Evolutionary conservation across 2,888 invertebrate species (phyloP), one percentile per base, ranked within the genome.

Genomic region (Chalcis sispes): DNA sequence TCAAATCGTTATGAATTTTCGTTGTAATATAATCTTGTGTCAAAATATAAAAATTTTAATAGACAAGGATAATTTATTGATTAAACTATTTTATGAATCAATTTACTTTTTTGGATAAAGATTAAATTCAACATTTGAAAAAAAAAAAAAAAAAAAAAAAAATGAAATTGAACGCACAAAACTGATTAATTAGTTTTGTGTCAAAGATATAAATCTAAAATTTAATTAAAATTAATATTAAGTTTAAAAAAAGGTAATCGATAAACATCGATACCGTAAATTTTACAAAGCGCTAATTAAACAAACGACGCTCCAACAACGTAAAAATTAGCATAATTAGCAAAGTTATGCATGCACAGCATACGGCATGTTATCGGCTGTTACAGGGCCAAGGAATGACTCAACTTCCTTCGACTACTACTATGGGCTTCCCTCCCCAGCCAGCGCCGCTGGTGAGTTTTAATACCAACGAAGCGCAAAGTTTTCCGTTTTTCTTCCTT

Each of bases 311-410:
- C 62, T 67, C 56, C 71, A 64, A 52, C 50, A 52, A 61, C 69
- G 40, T 62, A 7, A 50, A 13, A 67, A 73, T 54, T 54, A 1
- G 77, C 72, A 64, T 72, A 72, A 64, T 65, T 72, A 70, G 78
- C 83, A 83, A 83, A 86, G 83, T 84, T 81, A 87, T 84, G 87
- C 87, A 86, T 87, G 88, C 86, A 84, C 82, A 84, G 86, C 87
- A 84, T 84, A 84, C 80, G 84, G 85, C 85, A 85, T 85, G 86
- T 85, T 85, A 85, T 82, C 84, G 87, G 88, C 85, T 89, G 88
- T 89, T 89, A 84, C 89, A 89, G 89, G 89, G 89, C 82, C 89
- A 89, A 85, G 89, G 89, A 87, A 89, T 89, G 89, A 86, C 86
- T 85, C 88, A 88, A 85, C 85, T 87, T 83, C 87, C 87, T 81